phyloP scores from a whole-genome alignment of 1,140 invertebrate genomes.

The Acromyrmex charruanus region DNA sequence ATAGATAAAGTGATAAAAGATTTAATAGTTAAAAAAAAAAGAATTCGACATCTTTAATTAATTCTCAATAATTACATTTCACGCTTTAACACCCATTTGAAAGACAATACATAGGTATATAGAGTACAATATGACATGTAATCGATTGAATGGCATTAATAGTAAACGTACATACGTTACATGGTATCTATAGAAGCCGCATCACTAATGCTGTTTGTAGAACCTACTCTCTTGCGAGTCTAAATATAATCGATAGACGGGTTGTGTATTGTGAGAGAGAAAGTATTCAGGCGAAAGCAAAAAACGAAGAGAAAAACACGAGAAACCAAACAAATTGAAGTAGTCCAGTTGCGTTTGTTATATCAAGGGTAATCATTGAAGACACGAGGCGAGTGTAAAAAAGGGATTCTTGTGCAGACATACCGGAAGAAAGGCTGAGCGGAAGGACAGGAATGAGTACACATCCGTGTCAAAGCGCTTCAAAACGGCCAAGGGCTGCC shows the following conservation, averaged over 20 bases:
- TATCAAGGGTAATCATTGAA: conserved; percentile 37
- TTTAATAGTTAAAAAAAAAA: not conserved
- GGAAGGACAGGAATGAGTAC: conserved; percentile 34
- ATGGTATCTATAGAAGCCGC: conserved; percentile 12
- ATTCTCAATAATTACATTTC: not conserved
- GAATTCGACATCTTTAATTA: not conserved
- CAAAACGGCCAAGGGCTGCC: conserved; percentile 51
- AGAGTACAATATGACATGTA: not conserved
- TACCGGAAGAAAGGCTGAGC: conserved; percentile 30
- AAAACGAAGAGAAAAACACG: not conserved
- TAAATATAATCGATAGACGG: conserved; percentile 41
- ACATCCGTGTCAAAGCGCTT: conserved; percentile 70
- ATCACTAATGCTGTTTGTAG: conserved; percentile 38
- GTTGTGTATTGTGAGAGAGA: not conserved
- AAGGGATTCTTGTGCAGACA: conserved; percentile 28
- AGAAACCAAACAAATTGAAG: conserved; percentile 30
- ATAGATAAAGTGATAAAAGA: no score
- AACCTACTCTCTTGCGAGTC: not conserved
- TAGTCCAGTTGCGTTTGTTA: conserved; percentile 28
- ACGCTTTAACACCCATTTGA: not conserved
- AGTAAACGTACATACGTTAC: not conserved
- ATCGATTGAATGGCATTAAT: conserved; percentile 44
- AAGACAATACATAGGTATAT: not conserved
- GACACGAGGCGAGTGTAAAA: conserved; percentile 58
- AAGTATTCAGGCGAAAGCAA: not conserved